phyloP scores from a whole-genome alignment of 2,888 invertebrate genomes.

The Crioceris asparagi region DNA sequence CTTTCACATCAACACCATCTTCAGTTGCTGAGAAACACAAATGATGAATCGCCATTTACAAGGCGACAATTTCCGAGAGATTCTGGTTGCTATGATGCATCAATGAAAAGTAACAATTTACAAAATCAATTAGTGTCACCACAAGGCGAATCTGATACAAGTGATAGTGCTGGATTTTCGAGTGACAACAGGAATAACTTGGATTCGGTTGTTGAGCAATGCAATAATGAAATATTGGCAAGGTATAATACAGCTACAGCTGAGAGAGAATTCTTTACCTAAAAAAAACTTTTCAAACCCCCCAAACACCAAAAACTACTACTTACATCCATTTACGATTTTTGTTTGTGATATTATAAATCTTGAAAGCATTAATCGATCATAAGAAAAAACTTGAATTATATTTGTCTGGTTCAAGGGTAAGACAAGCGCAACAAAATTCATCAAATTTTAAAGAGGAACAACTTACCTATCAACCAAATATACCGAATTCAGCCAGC shows the following conservation, averaged over 20 bases:
- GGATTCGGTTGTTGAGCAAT: conserved; percentile 49
- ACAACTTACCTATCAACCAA: conserved; percentile 37
- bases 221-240: conserved; percentile 49
- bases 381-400: too few species aligned
- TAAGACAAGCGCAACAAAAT: conserved; percentile 44
- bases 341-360: too few species aligned
- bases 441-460: conserved; percentile 43
- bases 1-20: conserved; percentile 14
- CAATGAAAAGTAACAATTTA: conserved; percentile 38
- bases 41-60: conserved; percentile 54
- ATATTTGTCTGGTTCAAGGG: too few species aligned
- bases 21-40: conserved; percentile 5
- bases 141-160: conserved; percentile 40
- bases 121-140: conserved; percentile 37
- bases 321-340: too few species aligned
- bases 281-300: too few species aligned
- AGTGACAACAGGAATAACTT: conserved; percentile 39
- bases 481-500: conserved; percentile 35
- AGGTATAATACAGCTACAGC: too few species aligned
- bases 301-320: too few species aligned
- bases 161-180: conserved; percentile 38
- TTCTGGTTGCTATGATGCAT: conserved; percentile 67
- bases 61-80: conserved; percentile 71
- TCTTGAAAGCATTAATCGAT: too few species aligned
- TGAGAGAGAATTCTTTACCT: too few species aligned